Evolutionary conservation across 2,113 vertebrate genomes (phyloP).

Genomic region (Equus quagga): DNA sequence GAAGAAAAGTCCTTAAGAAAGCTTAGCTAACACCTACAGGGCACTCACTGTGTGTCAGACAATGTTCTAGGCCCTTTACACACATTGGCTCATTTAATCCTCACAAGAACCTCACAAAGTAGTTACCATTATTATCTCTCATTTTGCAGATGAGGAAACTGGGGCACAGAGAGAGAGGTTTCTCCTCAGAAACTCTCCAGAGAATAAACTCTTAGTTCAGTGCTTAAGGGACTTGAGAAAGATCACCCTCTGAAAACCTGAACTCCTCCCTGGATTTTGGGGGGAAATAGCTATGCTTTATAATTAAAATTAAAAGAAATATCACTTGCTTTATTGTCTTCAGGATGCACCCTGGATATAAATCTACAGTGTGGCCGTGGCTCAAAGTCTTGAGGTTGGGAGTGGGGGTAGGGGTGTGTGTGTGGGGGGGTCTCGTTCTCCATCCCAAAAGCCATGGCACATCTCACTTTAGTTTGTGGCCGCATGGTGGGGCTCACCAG

Average conservation of each 20-base stretch:
- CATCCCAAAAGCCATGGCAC: neutral
- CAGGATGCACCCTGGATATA: neutral
- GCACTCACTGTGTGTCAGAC: neutral
- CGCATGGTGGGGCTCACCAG: neutral
- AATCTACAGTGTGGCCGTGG: neutral
- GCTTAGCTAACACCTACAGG: neutral
- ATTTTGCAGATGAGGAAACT: neutral
- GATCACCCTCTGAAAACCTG: neutral
- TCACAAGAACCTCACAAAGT: neutral
- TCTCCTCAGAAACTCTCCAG: neutral
- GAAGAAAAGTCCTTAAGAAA: neutral
- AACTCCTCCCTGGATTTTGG: neutral
- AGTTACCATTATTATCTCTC: neutral
- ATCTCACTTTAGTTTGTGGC: neutral
- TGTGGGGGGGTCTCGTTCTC: neutral
- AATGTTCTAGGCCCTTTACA: neutral
- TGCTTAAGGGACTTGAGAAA: neutral
- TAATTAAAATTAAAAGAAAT: constrained; percentile 31
- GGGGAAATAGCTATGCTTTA: neutral
- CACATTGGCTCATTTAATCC: neutral
- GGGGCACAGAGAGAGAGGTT: neutral
- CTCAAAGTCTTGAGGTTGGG: neutral
- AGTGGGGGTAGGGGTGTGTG: neutral
- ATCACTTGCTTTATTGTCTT: neutral
- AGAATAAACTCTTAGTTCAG: neutral